Conservation (phyloP, 2,113 vertebrate species). For the Carettochelys insculpta region DNA sequence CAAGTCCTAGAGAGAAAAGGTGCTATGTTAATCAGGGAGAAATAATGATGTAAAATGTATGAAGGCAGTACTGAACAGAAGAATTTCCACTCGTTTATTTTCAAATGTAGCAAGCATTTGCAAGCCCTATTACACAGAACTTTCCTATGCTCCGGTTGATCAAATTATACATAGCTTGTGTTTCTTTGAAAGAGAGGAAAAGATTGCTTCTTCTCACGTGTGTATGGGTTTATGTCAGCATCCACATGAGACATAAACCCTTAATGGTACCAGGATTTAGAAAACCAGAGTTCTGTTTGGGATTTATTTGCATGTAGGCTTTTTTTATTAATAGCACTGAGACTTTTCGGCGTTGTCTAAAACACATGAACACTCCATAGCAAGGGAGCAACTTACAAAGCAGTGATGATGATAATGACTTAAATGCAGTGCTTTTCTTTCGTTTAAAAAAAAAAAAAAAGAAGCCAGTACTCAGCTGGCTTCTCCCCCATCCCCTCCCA, state of each 20-base stretch:
- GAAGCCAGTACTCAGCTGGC: too few species aligned
- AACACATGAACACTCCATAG: not conserved
- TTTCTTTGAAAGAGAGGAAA: not conserved
- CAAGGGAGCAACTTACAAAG: not conserved
- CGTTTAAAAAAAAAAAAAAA: too few species aligned
- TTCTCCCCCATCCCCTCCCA: too few species aligned
- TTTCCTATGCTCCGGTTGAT: not conserved
- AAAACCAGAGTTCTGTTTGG: not conserved
- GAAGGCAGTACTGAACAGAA: not conserved
- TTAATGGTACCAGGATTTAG: not conserved
- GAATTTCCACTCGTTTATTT: not conserved
- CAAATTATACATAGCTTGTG: not conserved
- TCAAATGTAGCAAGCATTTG: not conserved
- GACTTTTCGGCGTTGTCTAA: not conserved
- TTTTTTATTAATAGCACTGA: not conserved
- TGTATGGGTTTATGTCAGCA: not conserved
- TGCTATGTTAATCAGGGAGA: not conserved
- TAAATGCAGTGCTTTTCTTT: too few species aligned
- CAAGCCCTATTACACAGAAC: not conserved
- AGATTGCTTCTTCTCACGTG: rapidly evolving
- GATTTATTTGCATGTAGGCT: not conserved
- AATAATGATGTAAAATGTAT: not conserved
- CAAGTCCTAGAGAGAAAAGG: not conserved
- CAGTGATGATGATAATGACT: not conserved
- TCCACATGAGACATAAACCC: not conserved